Percentiles rank a stretch among this genome's conserved stretches.
Conservation (phyloP, 30 jellyfish, hydroid and myxozoan species). For the Aurelia sp. region DNA sequence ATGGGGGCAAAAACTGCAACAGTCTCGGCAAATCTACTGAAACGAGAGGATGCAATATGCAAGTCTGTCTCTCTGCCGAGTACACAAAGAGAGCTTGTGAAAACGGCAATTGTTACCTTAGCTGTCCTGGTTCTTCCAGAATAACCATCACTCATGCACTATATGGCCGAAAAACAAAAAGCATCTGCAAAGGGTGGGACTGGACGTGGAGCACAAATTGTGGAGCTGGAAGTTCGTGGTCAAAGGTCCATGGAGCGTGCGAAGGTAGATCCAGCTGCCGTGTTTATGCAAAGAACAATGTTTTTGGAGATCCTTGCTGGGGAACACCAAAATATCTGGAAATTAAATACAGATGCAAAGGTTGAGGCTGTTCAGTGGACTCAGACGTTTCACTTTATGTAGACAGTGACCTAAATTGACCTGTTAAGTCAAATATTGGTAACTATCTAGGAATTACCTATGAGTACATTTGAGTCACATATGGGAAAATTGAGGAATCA, state of each 20-base stretch:
- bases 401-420: too few species aligned
- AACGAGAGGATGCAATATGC: constrained; percentile 26
- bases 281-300: constrained; percentile 42
- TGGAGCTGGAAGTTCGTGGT: constrained; percentile 23
- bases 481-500: too few species aligned
- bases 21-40: constrained; percentile 16
- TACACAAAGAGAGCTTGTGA: constrained; percentile 13
- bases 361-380: background rate
- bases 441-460: too few species aligned
- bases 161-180: constrained; percentile 48
- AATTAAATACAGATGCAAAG: constrained; percentile 62
- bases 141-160: constrained; percentile 50
- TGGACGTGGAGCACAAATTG: constrained; percentile 47
- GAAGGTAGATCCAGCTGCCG: constrained; percentile 33
- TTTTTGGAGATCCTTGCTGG: constrained; percentile 68
- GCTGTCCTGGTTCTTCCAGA: constrained; percentile 37
- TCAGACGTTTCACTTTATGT: too few species aligned
- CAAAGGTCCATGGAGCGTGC: constrained; percentile 29
- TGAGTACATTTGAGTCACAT: too few species aligned
- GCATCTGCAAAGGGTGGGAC: constrained; percentile 4
- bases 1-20: constrained; percentile 56
- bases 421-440: too few species aligned
- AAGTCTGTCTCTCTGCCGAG: constrained; percentile 34
- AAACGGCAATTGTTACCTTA: background rate
- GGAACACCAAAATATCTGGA: constrained; percentile 46